A percentile compares a stretch with the other conserved stretches of the same genome.
Conservation (phyloP, 2,888 invertebrate species). For the Trissolcus japonicus region DNA sequence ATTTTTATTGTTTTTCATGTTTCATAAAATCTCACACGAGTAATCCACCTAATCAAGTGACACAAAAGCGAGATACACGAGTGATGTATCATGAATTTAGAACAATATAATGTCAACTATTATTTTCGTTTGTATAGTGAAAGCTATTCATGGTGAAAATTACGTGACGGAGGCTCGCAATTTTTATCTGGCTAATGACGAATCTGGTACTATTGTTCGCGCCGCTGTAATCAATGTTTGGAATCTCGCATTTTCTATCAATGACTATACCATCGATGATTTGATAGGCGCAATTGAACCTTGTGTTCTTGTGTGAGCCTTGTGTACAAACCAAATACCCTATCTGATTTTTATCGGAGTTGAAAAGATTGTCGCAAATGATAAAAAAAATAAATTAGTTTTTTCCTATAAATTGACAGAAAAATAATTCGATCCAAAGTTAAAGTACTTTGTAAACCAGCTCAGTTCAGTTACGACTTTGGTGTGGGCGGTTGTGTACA, state of each 20-base stretch:
- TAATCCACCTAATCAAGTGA: conserved; percentile 40
- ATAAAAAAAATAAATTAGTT: not conserved
- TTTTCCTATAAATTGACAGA: not conserved
- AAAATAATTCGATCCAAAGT: too few relatives aligned
- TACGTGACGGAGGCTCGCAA: conserved; percentile 20
- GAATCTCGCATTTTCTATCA: not conserved
- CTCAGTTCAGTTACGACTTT: not conserved
- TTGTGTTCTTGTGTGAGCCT: too few relatives aligned
- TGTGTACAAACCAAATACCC: too few relatives aligned
- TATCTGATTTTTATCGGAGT: too few relatives aligned
- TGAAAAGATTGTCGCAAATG: too few relatives aligned
- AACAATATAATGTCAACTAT: conserved; percentile 34
- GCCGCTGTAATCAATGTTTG: too few relatives aligned
- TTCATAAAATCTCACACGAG: conserved; percentile 23
- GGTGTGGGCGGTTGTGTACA: conserved; percentile 16
- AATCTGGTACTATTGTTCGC: conserved; percentile 6
- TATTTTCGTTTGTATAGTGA: conserved; percentile 26
- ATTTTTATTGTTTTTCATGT: too few relatives aligned
- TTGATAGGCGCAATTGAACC: too few relatives aligned
- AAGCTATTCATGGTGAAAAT: conserved; percentile 32
- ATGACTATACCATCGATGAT: not conserved
- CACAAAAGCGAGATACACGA: conserved; percentile 50
- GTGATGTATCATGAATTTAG: conserved; percentile 26
- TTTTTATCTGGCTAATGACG: conserved; percentile 38
- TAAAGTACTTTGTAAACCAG: not conserved